A percentile compares a stretch with the other conserved stretches of the same genome.
phyloP scores from a whole-genome alignment of 2,113 vertebrate genomes.

The Canis aureus region DNA sequence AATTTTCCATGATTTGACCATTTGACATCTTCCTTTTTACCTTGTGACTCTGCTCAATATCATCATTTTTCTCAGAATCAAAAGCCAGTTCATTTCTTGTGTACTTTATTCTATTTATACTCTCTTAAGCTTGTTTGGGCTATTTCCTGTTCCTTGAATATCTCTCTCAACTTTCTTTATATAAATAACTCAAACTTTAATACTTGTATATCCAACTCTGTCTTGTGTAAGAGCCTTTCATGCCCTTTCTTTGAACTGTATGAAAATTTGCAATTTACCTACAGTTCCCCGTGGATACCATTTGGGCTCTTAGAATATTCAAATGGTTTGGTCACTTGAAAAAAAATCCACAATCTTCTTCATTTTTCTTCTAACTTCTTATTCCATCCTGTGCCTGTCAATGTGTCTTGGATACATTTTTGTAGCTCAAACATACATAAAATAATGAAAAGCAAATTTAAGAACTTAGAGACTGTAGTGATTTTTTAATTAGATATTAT shows the following conservation, averaged over 20 bases:
- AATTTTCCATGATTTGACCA: background rate
- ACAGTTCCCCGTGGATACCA: background rate
- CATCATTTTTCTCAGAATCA: background rate
- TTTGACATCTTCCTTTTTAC: background rate
- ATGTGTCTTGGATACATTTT: background rate
- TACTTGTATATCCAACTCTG: background rate
- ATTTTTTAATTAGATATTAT: background rate
- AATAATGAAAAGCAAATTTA: constrained; percentile 12
- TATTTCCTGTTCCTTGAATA: background rate
- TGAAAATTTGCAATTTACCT: background rate
- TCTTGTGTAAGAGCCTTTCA: background rate
- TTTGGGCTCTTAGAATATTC: background rate
- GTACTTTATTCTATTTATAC: background rate
- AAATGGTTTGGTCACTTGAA: background rate
- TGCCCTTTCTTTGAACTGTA: background rate
- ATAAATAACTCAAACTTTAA: background rate
- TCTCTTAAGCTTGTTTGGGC: background rate
- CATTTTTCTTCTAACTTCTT: background rate
- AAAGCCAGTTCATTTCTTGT: background rate
- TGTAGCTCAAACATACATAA: background rate
- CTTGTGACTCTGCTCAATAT: background rate
- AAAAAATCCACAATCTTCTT: background rate
- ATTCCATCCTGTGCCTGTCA: background rate
- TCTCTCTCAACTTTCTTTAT: background rate
- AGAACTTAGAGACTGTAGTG: background rate